A percentile compares a stretch with the other conserved stretches of the same genome.
Conservation (phyloP, 2,888 invertebrate genomes). For the Leucophora obtusa region DNA sequence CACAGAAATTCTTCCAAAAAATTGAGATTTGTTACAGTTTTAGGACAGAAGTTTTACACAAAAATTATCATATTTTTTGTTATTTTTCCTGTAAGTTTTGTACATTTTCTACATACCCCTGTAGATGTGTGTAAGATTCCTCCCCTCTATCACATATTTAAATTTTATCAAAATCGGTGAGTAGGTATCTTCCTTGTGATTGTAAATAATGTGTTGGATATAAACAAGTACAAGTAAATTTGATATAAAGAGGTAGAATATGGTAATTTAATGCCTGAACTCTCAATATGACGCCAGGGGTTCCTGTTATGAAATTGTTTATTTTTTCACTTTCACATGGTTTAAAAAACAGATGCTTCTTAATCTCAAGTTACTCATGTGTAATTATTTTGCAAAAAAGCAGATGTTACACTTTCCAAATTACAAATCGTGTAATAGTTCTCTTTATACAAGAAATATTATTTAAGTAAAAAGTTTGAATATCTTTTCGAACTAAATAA, state of each 20-base stretch:
- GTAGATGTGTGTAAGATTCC: too few relatives aligned
- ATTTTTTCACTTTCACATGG: not conserved
- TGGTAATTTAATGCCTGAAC: not conserved
- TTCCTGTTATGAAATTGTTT: not conserved
- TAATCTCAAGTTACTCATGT: not conserved
- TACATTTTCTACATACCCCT: too few relatives aligned
- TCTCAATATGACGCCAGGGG: not conserved
- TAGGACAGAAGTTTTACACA: too few relatives aligned
- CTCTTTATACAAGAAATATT: not conserved
- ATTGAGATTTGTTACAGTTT: too few relatives aligned
- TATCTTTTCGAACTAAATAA: not conserved
- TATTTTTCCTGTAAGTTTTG: too few relatives aligned
- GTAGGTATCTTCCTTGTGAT: too few relatives aligned
- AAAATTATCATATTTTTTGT: too few relatives aligned
- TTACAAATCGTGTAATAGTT: not conserved
- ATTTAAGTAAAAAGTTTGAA: not conserved
- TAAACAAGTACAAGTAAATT: not conserved
- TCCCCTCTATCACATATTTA: too few relatives aligned
- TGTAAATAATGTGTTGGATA: not conserved
- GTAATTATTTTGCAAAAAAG: not conserved
- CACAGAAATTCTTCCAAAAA: too few relatives aligned
- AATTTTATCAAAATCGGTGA: too few relatives aligned
- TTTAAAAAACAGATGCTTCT: not conserved
- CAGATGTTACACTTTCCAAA: not conserved
- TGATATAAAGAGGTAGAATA: not conserved